A percentile compares a stretch with the other conserved stretches of the same genome.
These are phyloP conservation scores for Cephus spinipes DNA, from an alignment of 2,888 invertebrate genomes.

Conservation along the genomic window DNA sequence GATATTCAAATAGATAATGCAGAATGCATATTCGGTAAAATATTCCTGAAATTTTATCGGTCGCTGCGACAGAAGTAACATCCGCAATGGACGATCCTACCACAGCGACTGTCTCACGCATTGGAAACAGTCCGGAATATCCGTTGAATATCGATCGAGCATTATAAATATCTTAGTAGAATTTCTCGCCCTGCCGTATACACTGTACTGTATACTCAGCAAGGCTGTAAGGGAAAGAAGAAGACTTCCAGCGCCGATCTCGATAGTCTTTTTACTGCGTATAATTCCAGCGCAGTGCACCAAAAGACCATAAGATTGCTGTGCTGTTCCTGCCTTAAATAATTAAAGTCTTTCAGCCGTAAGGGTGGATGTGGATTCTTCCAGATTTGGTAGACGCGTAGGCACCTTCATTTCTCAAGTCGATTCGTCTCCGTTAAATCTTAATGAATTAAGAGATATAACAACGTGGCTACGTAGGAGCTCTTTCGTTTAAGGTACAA, in stretches of 20 bases:
- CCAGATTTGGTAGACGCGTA: background rate
- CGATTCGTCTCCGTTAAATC: background rate
- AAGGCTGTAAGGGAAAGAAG: background rate
- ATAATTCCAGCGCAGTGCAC: constrained; percentile 31
- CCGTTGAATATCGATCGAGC: background rate
- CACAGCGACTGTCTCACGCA: background rate
- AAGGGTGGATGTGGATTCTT: background rate
- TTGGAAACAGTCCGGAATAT: background rate
- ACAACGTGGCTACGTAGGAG: background rate
- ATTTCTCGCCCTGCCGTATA: constrained; percentile 2
- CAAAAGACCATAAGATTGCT: constrained; percentile 16
- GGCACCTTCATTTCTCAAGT: background rate
- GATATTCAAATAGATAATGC: background rate
- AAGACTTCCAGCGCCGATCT: constrained; percentile 14
- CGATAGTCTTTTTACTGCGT: constrained; percentile 18
- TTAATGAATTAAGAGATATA: background rate
- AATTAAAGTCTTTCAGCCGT: constrained; percentile 13
- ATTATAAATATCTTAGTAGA: background rate
- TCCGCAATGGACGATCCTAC: background rate
- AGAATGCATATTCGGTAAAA: background rate
- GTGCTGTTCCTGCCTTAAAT: constrained; percentile 11
- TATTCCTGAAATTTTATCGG: background rate
- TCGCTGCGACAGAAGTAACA: background rate
- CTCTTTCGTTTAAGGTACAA: background rate
- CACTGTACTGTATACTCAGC: background rate